phyloP scores from a whole-genome alignment of 2,797 vertebrate species.

The Gorsachius magnificus region DNA sequence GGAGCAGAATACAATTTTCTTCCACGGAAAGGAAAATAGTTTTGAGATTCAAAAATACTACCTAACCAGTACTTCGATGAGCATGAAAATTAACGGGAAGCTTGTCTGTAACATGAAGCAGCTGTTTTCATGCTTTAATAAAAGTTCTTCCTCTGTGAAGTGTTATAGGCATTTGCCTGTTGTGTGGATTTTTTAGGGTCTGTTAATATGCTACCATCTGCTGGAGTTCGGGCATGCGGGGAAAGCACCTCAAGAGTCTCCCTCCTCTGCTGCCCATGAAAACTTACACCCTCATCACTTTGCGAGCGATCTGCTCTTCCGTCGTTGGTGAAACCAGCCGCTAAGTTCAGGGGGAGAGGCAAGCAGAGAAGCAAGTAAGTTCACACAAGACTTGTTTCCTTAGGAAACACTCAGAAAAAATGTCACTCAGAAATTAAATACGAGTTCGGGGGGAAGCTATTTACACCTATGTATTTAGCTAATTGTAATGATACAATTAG shows the following conservation, averaged over 20 bases:
- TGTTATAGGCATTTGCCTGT: accelerated
- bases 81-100: not conserved
- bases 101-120: not conserved
- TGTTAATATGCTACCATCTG: not conserved
- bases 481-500: not conserved
- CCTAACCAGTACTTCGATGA: not conserved
- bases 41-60: not conserved
- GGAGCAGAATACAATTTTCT: not conserved
- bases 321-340: not conserved
- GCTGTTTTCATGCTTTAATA: not conserved
- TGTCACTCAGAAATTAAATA: not conserved
- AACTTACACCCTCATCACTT: not conserved
- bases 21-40: not conserved
- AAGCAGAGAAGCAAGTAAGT: not conserved
- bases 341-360: accelerated
- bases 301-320: accelerated
- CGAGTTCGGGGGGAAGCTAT: not conserved
- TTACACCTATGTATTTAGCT: not conserved
- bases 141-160: not conserved
- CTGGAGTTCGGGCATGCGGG: not conserved
- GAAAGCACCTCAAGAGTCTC: not conserved
- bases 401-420: not conserved
- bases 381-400: not conserved
- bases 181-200: not conserved
- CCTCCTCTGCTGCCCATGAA: not conserved